Base-by-base conservation (phyloP, 92 coral and sea anemone species). In the Blastomussa wellsi region DNA sequence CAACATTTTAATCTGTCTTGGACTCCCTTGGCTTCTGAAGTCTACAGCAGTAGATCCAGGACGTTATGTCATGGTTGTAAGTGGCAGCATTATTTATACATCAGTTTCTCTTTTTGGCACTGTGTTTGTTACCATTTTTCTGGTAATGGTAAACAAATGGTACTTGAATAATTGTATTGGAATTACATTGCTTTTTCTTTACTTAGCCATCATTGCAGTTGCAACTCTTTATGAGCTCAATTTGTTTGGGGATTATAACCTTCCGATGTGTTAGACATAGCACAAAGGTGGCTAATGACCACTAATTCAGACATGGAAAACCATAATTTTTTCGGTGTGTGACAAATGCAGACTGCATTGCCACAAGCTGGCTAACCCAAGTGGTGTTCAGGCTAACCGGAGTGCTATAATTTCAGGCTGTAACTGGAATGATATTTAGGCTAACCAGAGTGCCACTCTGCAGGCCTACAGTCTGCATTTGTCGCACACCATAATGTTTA, bases 11-110 rank as follows among this genome's bases (percentile, higher is more conserved):
- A 68, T 94, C 19, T 87, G 98, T 69, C 89, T 94, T 31, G 98
- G 98, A 1, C 64, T 94, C 3, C 98, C 98, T 26, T 94, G 98
- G 98, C 77, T 94, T 22, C 82, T 94, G 9, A 87, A 90, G 84
- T 90, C 98, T 7, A 86, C 92, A 70, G 82, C 72, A 11, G 93
- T 89, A 42, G 89, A 94, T 14, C 77, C 13, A 0, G 89, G 89
- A 35, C 73, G 90, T 51, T 66, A 78, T 44, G 92, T 93, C 35
- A 84, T 26, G 28, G 90, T 93, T 12, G 1, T 91, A 11, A 93
- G 94, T 59, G 95, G 93, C 26, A 89, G 95, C 39, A 87, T 93
- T 10, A 82, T 89, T 52, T 93, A 91, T 52, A 91, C 92, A 0
- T 93, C 97, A 13, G 37, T 91, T 59, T 89, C 92, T 41, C 86